phyloP scores from a whole-genome alignment of 2,113 vertebrate species.

The Buteo buteo region DNA sequence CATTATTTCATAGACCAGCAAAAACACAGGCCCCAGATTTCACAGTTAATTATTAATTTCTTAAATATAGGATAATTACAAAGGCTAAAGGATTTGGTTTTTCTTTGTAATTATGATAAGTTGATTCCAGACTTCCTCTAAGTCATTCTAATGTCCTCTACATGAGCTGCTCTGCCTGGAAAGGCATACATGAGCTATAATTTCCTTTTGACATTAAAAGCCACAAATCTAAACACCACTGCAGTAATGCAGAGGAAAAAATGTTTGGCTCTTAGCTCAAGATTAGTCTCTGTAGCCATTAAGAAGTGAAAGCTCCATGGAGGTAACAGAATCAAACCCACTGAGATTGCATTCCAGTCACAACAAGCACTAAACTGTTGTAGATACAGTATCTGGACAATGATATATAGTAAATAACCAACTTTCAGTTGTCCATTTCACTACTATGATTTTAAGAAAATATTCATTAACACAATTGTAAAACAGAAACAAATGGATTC shows the following conservation, averaged over 20 bases:
- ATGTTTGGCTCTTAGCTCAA: constrained; percentile 11
- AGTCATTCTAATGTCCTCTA: neutral
- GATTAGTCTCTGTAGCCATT: constrained; percentile 14
- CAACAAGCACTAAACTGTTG: constrained; percentile 17
- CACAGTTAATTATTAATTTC: neutral
- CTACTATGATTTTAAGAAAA: neutral
- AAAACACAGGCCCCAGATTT: neutral
- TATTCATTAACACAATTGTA: neutral
- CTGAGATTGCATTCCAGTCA: constrained; percentile 33
- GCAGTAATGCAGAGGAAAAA: neutral
- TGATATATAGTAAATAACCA: neutral
- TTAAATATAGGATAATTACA: neutral
- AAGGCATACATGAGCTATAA: constrained; percentile 2
- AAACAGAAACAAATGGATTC: neutral
- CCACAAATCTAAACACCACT: constrained; percentile 37
- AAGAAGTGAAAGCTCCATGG: constrained; percentile 6
- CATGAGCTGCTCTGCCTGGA: neutral
- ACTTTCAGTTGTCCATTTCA: neutral
- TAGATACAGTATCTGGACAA: neutral
- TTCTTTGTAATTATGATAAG: neutral
- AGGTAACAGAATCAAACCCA: neutral
- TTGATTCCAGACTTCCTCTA: constrained; percentile 8
- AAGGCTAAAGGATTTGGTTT: neutral
- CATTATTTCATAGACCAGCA: neutral
- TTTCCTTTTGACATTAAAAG: constrained; percentile 52